Conservation (phyloP, 2,113 vertebrate species). For the Melanostigma gelatinosum region DNA sequence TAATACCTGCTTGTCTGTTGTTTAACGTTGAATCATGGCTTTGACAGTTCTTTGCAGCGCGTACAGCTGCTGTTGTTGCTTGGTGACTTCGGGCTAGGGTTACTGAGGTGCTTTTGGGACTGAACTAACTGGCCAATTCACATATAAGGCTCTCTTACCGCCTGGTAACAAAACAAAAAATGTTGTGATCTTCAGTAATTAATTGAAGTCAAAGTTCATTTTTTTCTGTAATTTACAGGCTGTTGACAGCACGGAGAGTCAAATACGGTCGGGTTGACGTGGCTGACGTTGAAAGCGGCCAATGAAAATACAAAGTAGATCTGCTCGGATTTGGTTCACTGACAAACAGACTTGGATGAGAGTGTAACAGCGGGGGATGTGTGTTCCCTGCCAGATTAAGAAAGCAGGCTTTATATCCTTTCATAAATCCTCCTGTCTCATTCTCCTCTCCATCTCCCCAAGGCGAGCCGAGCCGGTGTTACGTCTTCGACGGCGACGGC, state of each 20-base stretch:
- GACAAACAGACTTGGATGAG: slow-evolving; percentile 68
- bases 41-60: slow-evolving; percentile 30
- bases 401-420: slow-evolving; percentile 66
- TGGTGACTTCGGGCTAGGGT: slow-evolving; percentile 21
- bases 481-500: slow-evolving; percentile 88
- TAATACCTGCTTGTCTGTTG: slow-evolving; percentile 29
- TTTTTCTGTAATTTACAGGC: slow-evolving; percentile 45
- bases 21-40: background rate
- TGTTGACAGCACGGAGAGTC: slow-evolving; percentile 56
- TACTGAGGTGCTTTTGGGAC: background rate
- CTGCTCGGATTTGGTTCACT: slow-evolving; percentile 62
- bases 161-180: slow-evolving; percentile 27
- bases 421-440: slow-evolving; percentile 61
- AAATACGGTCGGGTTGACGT: slow-evolving; percentile 46
- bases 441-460: slow-evolving; percentile 58
- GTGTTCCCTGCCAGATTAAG: slow-evolving; percentile 54
- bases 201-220: slow-evolving; percentile 55
- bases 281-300: slow-evolving; percentile 54
- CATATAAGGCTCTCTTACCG: slow-evolving; percentile 11
- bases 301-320: slow-evolving; percentile 68
- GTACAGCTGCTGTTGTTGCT: slow-evolving; percentile 28
- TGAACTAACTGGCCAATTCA: slow-evolving; percentile 9
- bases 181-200: slow-evolving; percentile 35
- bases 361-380: slow-evolving; percentile 50
- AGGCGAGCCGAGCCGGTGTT: slow-evolving; percentile 95